Evolutionary conservation across 2,888 invertebrate species (phyloP).

Genomic region (Orthonychiurus folsomi): DNA sequence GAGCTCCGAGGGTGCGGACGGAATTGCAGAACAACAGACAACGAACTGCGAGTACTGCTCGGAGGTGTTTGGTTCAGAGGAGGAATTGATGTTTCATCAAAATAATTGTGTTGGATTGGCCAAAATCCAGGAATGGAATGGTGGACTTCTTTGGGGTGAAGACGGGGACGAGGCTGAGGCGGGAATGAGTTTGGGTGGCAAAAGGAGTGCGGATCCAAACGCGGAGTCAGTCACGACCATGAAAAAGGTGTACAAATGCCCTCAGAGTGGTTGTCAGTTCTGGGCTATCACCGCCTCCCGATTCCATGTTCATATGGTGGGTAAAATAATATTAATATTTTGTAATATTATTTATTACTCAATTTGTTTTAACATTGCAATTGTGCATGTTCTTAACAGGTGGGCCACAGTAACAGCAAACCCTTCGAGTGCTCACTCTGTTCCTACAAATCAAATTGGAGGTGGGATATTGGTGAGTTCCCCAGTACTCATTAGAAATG

Average conservation of each 20-base stretch:
- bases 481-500: too few relatives aligned
- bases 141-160: constrained; percentile 9
- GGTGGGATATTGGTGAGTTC: constrained; percentile 95
- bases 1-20: not conserved
- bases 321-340: constrained; percentile 76
- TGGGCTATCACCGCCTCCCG: constrained; percentile 88
- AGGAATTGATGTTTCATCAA: not conserved
- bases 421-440: constrained; percentile 93
- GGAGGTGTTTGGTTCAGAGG: not conserved
- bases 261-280: constrained; percentile 66
- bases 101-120: not conserved
- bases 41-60: not conserved
- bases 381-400: too few relatives aligned
- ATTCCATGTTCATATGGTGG: constrained; percentile 88
- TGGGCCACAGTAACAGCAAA: constrained; percentile 48
- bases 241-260: constrained; percentile 69
- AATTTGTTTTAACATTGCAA: too few relatives aligned
- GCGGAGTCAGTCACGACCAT: constrained; percentile 24
- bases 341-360: too few relatives aligned
- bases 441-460: constrained; percentile 88
- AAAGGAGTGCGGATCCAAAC: constrained; percentile 17
- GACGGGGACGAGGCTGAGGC: constrained; percentile 18
- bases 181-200: constrained; percentile 16
- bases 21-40: too few relatives aligned
- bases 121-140: constrained; percentile 26